phyloP scores from a whole-genome alignment of 2,113 vertebrate species.

The Alligator mississippiensis region DNA sequence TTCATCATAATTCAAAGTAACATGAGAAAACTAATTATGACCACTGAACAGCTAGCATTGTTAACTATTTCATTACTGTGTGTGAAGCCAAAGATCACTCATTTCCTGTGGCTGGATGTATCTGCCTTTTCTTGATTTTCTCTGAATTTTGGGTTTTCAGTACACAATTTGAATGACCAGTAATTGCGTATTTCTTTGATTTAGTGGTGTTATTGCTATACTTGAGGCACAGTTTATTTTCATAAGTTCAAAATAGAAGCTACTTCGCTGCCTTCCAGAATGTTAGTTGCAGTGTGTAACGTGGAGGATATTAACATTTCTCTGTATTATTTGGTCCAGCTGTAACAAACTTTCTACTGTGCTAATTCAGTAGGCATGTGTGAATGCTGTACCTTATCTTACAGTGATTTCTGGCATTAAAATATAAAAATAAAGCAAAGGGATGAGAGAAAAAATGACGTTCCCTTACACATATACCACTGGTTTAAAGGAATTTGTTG shows the following conservation, averaged over 20 bases:
- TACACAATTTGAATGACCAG: neutral
- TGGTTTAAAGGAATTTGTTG: constrained; percentile 33
- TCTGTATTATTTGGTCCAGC: neutral
- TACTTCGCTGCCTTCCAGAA: neutral
- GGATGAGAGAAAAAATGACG: neutral
- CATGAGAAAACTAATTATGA: neutral
- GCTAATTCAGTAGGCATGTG: neutral
- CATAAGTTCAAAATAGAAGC: neutral
- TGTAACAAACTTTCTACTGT: neutral
- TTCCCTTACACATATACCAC: neutral
- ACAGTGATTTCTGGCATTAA: neutral
- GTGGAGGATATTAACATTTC: neutral
- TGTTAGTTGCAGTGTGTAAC: neutral
- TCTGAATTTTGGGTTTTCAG: neutral
- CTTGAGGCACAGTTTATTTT: neutral
- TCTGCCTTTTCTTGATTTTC: neutral
- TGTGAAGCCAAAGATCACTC: neutral
- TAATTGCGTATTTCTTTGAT: neutral
- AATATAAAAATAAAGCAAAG: neutral
- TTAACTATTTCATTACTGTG: neutral
- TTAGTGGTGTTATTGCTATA: neutral
- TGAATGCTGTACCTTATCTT: neutral
- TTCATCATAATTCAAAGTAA: neutral
- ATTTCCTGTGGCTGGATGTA: neutral
- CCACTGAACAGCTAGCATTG: neutral